Conservation (phyloP, 2,113 vertebrate species). For the Abramis brama region DNA sequence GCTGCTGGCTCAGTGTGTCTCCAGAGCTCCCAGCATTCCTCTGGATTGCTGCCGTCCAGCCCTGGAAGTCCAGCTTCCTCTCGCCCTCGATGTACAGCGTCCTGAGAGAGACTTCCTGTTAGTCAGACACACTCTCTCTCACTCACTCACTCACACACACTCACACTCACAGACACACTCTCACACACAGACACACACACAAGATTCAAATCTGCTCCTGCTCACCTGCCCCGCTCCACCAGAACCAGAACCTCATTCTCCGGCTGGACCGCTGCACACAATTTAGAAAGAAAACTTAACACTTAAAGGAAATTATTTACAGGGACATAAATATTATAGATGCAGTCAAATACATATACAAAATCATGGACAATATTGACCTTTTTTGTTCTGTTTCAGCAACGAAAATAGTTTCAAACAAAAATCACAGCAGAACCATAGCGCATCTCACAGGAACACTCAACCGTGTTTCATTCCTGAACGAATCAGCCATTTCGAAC, state of each 20-base stretch:
- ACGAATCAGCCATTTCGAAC: no score
- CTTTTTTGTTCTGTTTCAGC: no score
- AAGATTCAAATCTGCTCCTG: neutral
- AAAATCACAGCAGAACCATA: no score
- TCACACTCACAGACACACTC: no score
- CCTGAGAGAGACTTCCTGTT: slow-evolving; percentile 66
- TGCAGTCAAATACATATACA: no score
- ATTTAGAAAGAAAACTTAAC: no score
- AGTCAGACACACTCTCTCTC: neutral
- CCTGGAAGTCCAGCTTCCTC: slow-evolving; percentile 86
- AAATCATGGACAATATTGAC: no score
- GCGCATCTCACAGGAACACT: no score
- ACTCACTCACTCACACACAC: neutral
- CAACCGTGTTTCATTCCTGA: no score
- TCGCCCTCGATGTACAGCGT: slow-evolving; percentile 91
- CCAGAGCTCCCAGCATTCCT: slow-evolving; percentile 84
- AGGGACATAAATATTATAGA: no score
- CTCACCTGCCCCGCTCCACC: slow-evolving; percentile 90
- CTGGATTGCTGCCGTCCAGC: slow-evolving; percentile 87
- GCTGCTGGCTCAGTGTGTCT: slow-evolving; percentile 87
- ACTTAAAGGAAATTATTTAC: no score
- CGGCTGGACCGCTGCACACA: slow-evolving; percentile 81
- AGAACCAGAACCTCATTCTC: slow-evolving; percentile 90
- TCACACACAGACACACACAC: neutral
- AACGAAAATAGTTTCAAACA: no score